phyloP scores from a whole-genome alignment of 2,888 invertebrate species.

The Diploptera punctata region DNA sequence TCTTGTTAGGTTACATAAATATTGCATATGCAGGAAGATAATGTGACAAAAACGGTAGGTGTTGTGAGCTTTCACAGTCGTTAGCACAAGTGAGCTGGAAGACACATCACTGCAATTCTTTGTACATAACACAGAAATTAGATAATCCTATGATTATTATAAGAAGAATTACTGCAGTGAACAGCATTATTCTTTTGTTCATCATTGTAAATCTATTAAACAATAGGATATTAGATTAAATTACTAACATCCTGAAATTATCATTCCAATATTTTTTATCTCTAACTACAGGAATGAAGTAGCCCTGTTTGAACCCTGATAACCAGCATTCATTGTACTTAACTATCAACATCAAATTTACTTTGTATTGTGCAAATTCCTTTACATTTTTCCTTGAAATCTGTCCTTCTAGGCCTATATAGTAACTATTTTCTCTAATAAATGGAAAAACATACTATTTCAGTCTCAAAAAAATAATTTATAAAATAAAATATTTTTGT shows the following conservation, averaged over 20 bases:
- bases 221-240: too few species aligned
- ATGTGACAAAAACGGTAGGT: too few species aligned
- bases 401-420: not conserved
- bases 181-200: not conserved
- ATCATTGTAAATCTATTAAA: too few species aligned
- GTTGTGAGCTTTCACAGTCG: too few species aligned
- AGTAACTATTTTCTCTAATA: too few species aligned
- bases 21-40: too few species aligned
- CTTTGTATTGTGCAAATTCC: not conserved
- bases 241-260: not conserved
- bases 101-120: too few species aligned
- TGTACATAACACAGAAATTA: too few species aligned
- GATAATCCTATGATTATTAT: too few species aligned
- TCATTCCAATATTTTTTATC: constrained; percentile 3
- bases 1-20: too few species aligned
- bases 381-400: not conserved
- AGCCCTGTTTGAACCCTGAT: constrained; percentile 8
- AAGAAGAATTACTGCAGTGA: not conserved
- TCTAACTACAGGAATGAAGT: not conserved
- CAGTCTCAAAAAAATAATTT: constrained; percentile 9
- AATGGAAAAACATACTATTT: not conserved
- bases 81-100: too few species aligned
- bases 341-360: constrained; percentile 1
- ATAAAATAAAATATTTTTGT: not conserved
- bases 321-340: constrained; percentile 8